A percentile compares a stretch with the other conserved stretches of the same genome.
Evolutionary conservation across 2,888 invertebrate species (phyloP).

Genomic region (Acanthoscelides obtectus): DNA sequence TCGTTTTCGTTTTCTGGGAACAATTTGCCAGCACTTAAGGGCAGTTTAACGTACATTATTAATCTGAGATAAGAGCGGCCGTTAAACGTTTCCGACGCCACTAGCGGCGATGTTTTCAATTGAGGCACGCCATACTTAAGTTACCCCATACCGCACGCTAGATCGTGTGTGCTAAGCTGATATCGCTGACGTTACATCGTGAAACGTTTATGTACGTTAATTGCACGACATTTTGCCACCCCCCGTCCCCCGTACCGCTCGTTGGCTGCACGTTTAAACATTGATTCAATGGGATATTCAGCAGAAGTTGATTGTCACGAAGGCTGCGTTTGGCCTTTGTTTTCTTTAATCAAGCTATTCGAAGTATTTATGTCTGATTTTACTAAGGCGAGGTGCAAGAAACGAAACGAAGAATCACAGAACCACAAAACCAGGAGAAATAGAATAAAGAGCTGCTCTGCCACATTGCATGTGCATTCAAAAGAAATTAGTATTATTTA

Average conservation of each 20-base stretch:
- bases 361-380: too few relatives aligned
- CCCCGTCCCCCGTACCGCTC: not conserved
- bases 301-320: too few relatives aligned
- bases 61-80: conserved; percentile 43
- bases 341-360: too few relatives aligned
- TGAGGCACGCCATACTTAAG: not conserved
- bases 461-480: too few relatives aligned
- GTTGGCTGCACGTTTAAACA: not conserved
- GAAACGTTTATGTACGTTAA: not conserved
- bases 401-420: too few relatives aligned
- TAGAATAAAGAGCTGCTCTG: too few relatives aligned
- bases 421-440: too few relatives aligned
- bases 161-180: not conserved
- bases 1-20: not conserved
- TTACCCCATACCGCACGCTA: not conserved
- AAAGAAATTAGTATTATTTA: too few relatives aligned
- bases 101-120: conserved; percentile 31
- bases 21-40: conserved; percentile 49
- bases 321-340: too few relatives aligned
- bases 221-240: not conserved
- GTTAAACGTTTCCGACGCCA: conserved; percentile 47
- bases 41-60: conserved; percentile 49
- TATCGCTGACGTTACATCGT: not conserved
- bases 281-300: not conserved
- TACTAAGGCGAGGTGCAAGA: too few relatives aligned